Evolutionary conservation across 2,113 vertebrate genomes (phyloP).

Genomic region (Philantomba maxwellii): DNA sequence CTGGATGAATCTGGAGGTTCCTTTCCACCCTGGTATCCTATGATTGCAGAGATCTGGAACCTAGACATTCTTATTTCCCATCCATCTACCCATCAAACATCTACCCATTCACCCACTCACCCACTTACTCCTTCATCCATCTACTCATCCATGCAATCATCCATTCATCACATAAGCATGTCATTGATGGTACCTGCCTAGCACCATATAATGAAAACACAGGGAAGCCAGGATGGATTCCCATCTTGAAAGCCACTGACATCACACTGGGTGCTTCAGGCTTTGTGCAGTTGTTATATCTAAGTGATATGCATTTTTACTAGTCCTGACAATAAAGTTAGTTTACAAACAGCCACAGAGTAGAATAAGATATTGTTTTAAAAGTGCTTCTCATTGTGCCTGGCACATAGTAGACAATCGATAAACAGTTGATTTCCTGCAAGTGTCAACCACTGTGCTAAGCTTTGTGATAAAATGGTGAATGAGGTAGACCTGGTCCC

Average conservation of each 20-base stretch:
- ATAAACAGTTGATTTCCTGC: neutral
- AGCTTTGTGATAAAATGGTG: neutral
- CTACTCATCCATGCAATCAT: neutral
- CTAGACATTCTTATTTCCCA: neutral
- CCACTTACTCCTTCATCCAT: neutral
- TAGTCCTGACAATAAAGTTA: neutral
- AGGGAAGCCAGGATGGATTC: neutral
- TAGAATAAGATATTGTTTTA: neutral
- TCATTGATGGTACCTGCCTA: neutral
- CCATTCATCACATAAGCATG: neutral
- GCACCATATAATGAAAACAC: neutral
- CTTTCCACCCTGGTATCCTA: neutral
- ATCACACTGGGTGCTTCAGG: neutral
- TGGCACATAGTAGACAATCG: neutral
- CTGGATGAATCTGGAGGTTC: neutral
- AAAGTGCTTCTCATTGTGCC: neutral
- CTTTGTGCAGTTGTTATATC: neutral
- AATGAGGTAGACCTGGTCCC: neutral
- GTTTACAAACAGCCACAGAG: neutral
- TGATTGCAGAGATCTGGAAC: neutral
- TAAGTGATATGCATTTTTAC: neutral
- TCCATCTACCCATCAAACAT: neutral
- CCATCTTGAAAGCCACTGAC: neutral
- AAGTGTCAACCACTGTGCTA: neutral
- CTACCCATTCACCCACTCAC: neutral